Percentiles rank a stretch among this genome's conserved stretches.
Conservation (phyloP, 2,888 invertebrate species). For the Ormyrus pomaceus region DNA sequence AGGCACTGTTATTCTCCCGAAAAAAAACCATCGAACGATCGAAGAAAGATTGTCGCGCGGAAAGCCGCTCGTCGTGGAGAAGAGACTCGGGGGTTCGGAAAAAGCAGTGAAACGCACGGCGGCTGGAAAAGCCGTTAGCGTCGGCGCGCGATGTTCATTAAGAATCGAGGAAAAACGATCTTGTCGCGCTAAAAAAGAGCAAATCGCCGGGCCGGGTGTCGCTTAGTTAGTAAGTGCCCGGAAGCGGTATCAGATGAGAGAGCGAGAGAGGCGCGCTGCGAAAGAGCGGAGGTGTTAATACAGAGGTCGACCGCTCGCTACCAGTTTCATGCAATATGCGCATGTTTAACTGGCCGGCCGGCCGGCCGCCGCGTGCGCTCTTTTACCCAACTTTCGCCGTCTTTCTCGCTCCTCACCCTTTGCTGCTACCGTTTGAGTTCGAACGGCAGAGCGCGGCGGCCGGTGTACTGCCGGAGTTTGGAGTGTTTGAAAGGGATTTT, state of each 20-base stretch:
- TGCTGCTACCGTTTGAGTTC: no score
- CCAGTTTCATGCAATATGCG: slow-evolving; percentile 76
- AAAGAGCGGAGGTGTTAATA: slow-evolving; percentile 72
- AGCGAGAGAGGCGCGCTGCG: slow-evolving; percentile 50
- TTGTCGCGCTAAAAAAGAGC: slow-evolving; percentile 48
- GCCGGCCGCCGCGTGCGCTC: neutral
- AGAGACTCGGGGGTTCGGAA: neutral
- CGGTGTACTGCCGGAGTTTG: no score
- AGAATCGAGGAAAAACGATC: slow-evolving; percentile 51
- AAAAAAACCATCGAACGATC: no score
- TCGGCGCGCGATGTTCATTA: slow-evolving; percentile 43
- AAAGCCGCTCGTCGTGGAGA: neutral
- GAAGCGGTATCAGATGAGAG: slow-evolving; percentile 40
- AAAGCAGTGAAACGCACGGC: slow-evolving; percentile 30
- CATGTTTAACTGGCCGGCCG: slow-evolving; percentile 73
- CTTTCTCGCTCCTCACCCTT: no score
- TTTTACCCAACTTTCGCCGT: slow-evolving; percentile 25
- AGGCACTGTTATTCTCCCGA: neutral
- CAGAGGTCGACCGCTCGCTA: slow-evolving; percentile 74
- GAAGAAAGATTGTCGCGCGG: neutral
- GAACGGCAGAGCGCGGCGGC: no score
- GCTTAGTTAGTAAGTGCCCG: slow-evolving; percentile 48
- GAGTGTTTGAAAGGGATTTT: no score
- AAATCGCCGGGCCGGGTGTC: slow-evolving; percentile 30
- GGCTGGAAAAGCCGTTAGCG: slow-evolving; percentile 47